A percentile compares a stretch with the other conserved stretches of the same genome.
Evolutionary conservation across 64 coral and sea anemone genomes (phyloP).

Genomic region (Montipora sp.): DNA sequence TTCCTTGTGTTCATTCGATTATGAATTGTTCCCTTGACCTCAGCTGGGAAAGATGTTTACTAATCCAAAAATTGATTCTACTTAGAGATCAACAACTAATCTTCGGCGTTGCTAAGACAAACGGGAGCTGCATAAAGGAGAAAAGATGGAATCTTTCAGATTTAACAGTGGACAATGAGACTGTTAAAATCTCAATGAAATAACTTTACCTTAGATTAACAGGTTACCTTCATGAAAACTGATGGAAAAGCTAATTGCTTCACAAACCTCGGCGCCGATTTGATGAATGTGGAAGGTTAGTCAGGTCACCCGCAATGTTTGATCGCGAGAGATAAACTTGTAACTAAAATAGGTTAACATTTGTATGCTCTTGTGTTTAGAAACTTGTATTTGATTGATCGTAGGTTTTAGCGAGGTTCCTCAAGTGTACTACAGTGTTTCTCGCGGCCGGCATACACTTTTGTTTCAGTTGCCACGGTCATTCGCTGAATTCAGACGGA

Average conservation of each 20-base stretch:
- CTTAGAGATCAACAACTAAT: neutral
- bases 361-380: neutral
- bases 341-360: neutral
- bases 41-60: neutral
- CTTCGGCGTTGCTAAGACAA: constrained; percentile 10
- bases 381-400: constrained; percentile 14
- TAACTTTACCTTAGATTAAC: no score
- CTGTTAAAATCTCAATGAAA: neutral
- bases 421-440: neutral
- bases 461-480: no score
- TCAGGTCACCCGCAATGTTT: neutral
- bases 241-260: neutral
- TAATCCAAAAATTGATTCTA: neutral
- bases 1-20: neutral
- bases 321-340: neutral
- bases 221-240: neutral
- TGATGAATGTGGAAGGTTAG: neutral
- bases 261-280: neutral
- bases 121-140: neutral
- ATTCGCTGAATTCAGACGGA: no score
- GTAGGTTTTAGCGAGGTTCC: neutral
- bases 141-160: neutral
- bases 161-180: neutral
- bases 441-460: neutral
- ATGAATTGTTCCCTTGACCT: constrained; percentile 35